Conservation (phyloP, 2,888 invertebrate species). For the Oscheius sp. region DNA sequence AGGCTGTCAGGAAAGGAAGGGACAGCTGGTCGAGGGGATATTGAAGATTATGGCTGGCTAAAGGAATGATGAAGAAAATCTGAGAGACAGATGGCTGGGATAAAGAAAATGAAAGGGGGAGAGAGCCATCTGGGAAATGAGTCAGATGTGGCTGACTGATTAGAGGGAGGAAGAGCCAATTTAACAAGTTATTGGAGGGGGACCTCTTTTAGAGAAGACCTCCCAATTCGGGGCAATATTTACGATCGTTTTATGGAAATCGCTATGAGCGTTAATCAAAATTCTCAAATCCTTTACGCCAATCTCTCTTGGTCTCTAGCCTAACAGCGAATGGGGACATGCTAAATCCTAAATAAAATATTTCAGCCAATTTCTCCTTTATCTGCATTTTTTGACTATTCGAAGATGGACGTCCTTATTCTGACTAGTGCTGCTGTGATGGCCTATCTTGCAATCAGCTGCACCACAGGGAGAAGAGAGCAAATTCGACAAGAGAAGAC, state of each 20-base stretch:
- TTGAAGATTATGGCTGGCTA: background rate
- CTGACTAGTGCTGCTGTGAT: no score
- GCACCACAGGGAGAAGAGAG: background rate
- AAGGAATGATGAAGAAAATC: background rate
- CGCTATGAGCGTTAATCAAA: slow-evolving; percentile 5
- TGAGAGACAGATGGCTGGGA: background rate
- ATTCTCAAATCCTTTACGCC: background rate
- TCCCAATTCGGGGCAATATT: slow-evolving; percentile 2
- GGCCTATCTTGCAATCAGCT: no score
- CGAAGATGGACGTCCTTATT: no score
- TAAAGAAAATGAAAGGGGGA: background rate
- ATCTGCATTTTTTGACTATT: no score
- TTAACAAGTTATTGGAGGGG: no score
- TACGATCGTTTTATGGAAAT: slow-evolving; percentile 5
- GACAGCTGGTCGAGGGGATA: background rate
- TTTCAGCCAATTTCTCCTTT: no score
- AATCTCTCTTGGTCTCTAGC: no score
- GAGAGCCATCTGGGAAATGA: no score
- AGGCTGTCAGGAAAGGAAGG: background rate
- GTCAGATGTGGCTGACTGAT: no score
- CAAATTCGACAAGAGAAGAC: background rate
- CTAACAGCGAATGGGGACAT: no score
- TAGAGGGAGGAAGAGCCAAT: no score
- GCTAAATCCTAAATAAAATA: no score
- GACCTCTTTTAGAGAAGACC: background rate